Percentiles rank a stretch among this genome's conserved stretches.
phyloP scores from a whole-genome alignment of 2,113 vertebrate species.

The Beaufortia kweichowensis region DNA sequence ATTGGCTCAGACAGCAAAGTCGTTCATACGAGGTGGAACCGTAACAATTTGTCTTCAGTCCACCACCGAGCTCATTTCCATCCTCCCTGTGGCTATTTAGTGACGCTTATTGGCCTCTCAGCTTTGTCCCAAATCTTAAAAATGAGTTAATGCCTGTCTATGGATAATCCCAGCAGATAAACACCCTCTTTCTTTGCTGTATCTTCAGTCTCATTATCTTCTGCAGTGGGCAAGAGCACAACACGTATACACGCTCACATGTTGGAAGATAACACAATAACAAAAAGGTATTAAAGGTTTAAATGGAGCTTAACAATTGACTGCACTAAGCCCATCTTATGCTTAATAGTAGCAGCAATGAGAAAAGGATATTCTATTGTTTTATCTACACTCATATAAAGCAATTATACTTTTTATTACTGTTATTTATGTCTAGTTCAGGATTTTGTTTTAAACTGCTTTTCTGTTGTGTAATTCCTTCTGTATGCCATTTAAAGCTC shows the following conservation, averaged over 20 bases:
- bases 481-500: background rate
- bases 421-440: background rate
- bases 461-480: background rate
- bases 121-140: slow-evolving; percentile 31
- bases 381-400: background rate
- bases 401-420: background rate
- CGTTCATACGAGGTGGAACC: slow-evolving; percentile 11
- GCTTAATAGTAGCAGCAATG: background rate
- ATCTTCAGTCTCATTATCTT: slow-evolving; percentile 11
- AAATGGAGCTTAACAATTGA: background rate
- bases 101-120: slow-evolving; percentile 23
- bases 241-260: background rate
- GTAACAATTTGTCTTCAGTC: slow-evolving; percentile 1
- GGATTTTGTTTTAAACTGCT: background rate
- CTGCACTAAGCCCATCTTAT: background rate
- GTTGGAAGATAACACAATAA: background rate
- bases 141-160: slow-evolving; percentile 23
- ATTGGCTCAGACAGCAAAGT: slow-evolving; percentile 21
- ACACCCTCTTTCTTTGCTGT: background rate
- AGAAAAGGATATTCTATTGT: background rate
- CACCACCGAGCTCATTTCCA: slow-evolving; percentile 33
- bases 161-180: slow-evolving; percentile 20
- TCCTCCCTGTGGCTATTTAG: slow-evolving; percentile 31
- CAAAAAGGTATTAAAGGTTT: slow-evolving; percentile 5
- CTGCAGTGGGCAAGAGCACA: too few species aligned